Evolutionary conservation across 2,113 vertebrate species (phyloP).

Genomic region (Cyanistes caeruleus): DNA sequence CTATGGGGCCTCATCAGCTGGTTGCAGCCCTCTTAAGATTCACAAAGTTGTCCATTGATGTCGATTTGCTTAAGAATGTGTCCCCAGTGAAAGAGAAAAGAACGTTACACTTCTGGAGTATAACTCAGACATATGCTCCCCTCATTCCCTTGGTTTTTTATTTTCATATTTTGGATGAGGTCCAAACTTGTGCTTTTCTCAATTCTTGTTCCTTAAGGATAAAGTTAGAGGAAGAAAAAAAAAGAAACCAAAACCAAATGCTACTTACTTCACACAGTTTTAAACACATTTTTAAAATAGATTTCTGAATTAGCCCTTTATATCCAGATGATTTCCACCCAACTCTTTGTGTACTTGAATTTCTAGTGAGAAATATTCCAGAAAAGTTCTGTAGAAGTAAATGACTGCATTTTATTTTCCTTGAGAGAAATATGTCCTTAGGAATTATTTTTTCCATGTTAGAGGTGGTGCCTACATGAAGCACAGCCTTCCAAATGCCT

Average conservation of each 20-base stretch:
- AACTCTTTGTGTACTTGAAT: not conserved
- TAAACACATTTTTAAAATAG: not conserved
- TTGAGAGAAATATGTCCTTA: not conserved
- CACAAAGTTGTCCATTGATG: not conserved
- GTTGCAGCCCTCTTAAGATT: not conserved
- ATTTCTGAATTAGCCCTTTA: not conserved
- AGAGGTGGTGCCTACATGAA: not conserved
- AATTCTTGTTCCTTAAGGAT: not conserved
- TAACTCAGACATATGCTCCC: not conserved
- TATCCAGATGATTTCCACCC: not conserved
- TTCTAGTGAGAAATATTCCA: not conserved
- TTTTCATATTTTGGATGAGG: not conserved
- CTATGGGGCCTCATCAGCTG: not conserved
- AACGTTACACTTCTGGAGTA: not conserved
- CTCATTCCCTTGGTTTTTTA: not conserved
- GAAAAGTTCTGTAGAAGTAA: not conserved
- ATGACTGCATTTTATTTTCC: not conserved
- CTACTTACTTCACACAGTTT: not conserved
- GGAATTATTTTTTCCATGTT: not conserved
- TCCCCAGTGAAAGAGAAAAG: not conserved
- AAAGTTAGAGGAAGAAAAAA: not conserved
- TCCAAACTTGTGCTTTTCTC: not conserved
- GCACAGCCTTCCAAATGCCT: not conserved
- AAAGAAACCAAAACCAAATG: not conserved
- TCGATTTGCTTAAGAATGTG: not conserved